phyloP scores from a whole-genome alignment of 2,888 invertebrate genomes.

The Linnaemya vulpina region DNA sequence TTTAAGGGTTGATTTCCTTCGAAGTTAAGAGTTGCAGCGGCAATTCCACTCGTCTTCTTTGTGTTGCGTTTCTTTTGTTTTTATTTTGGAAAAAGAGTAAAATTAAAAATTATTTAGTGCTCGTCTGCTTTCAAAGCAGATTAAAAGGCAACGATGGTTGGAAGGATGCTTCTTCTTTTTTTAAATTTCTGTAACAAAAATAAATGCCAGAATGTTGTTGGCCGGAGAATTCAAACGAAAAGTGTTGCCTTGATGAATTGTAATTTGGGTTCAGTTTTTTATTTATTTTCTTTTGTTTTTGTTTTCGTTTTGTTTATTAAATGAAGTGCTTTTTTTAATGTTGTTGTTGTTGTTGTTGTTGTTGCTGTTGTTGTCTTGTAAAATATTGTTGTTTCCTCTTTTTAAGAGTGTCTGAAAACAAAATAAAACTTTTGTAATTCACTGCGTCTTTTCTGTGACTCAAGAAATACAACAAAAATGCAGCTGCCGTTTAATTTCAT shows the following conservation, averaged over 20 bases:
- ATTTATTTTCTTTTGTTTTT: neutral
- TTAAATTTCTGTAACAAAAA: conserved; percentile 1
- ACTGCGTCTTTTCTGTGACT: neutral
- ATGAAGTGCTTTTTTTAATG: conserved; percentile 32
- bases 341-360: neutral
- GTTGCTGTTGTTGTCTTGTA: neutral
- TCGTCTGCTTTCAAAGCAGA: conserved; percentile 3
- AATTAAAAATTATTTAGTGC: conserved; percentile 34
- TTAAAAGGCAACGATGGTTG: neutral
- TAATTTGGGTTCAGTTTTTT: conserved; percentile 28
- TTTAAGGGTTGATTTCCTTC: conserved; percentile 53
- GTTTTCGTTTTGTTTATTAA: conserved; percentile 9
- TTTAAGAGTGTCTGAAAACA: conserved; percentile 23
- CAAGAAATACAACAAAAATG: conserved; percentile 38
- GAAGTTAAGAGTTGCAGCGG: conserved; percentile 20
- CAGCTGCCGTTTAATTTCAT: conserved; percentile 52
- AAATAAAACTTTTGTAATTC: conserved; percentile 53
- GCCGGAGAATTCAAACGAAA: conserved; percentile 20
- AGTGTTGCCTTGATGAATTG: conserved; percentile 44
- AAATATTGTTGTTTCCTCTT: conserved; percentile 47
- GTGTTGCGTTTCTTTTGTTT: neutral
- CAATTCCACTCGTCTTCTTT: conserved; percentile 1
- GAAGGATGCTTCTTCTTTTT: conserved; percentile 18
- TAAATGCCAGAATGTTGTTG: conserved; percentile 17
- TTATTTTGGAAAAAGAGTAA: neutral